These are phyloP conservation scores for Hedya salicella DNA, from an alignment of 2,888 invertebrate species.

Conservation along the genomic window DNA sequence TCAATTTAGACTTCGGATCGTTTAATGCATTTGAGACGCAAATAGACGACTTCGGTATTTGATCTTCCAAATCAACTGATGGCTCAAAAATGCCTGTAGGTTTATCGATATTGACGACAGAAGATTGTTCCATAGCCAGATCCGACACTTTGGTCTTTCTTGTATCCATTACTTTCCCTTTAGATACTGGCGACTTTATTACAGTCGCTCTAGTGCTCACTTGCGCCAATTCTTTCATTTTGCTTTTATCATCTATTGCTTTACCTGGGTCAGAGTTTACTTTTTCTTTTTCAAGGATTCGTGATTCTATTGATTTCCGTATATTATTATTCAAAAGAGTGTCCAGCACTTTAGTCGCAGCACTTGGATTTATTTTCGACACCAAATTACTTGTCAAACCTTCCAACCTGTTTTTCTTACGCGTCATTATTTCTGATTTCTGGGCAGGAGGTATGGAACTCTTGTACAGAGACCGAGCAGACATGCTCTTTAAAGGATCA, in stretches of 20 bases:
- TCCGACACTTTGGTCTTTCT: conserved; percentile 74
- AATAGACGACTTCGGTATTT: conserved; percentile 86
- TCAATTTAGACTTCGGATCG: conserved; percentile 74
- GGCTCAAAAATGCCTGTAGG: conserved; percentile 90
- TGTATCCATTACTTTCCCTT: conserved; percentile 76
- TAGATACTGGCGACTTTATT: conserved; percentile 84
- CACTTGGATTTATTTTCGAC: conserved; percentile 85
- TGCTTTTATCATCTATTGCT: conserved; percentile 66
- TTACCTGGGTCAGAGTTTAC: conserved; percentile 60
- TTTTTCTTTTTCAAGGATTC: conserved; percentile 79
- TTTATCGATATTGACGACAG: conserved; percentile 77
- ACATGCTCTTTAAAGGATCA: conserved; percentile 80
- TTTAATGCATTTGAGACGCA: conserved; percentile 68
- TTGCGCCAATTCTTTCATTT: conserved; percentile 69
- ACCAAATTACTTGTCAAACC: conserved; percentile 86
- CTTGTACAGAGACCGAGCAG: conserved; percentile 78
- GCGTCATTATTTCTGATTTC: conserved; percentile 84
- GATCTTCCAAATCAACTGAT: conserved; percentile 87
- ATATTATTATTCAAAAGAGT: conserved; percentile 81
- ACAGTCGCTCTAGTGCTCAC: conserved; percentile 83
- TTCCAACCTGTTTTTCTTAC: conserved; percentile 87
- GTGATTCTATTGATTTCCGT: conserved; percentile 79
- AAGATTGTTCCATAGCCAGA: conserved; percentile 56
- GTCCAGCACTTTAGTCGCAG: conserved; percentile 82
- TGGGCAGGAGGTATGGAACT: conserved; percentile 79